Evolutionary conservation across 2,888 invertebrate species (phyloP).

Genomic region (Reticulitermes lucifugus): DNA sequence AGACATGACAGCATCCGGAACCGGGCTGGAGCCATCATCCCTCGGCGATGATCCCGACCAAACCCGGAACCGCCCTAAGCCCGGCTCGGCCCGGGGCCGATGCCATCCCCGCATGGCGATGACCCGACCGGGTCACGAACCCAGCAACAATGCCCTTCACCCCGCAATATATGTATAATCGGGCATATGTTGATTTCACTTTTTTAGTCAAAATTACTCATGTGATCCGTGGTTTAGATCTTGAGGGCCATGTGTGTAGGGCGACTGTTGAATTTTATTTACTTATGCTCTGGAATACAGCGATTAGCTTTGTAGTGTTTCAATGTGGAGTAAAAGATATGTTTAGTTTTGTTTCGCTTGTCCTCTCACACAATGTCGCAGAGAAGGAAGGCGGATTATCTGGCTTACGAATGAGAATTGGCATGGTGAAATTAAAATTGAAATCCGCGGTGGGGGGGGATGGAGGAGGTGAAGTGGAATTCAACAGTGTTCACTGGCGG

Average conservation of each 20-base stretch:
- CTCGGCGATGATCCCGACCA: too few relatives aligned
- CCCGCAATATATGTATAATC: too few relatives aligned
- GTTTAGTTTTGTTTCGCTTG: not conserved
- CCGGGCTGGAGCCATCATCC: too few relatives aligned
- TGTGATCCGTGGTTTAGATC: not conserved
- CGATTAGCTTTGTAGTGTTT: constrained; percentile 16
- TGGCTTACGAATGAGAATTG: constrained; percentile 13
- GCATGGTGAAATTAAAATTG: constrained; percentile 18
- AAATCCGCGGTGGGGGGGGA: not conserved
- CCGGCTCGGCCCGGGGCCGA: too few relatives aligned
- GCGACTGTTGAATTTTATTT: constrained; percentile 19
- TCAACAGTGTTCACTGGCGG: not conserved
- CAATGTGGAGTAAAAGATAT: not conserved
- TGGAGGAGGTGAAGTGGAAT: not conserved
- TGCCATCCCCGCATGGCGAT: too few relatives aligned
- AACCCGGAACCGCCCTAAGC: too few relatives aligned
- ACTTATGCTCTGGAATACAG: constrained; percentile 15
- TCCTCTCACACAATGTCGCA: not conserved
- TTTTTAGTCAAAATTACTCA: not conserved
- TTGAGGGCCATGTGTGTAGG: not conserved
- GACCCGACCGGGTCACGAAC: too few relatives aligned
- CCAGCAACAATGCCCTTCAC: too few relatives aligned
- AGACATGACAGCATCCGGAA: too few relatives aligned
- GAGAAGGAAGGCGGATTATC: not conserved
- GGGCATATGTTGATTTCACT: too few relatives aligned